Percentiles rank a stretch among this genome's conserved stretches.
phyloP scores from a whole-genome alignment of 1,140 invertebrate species.

The Ceratina japonica region DNA sequence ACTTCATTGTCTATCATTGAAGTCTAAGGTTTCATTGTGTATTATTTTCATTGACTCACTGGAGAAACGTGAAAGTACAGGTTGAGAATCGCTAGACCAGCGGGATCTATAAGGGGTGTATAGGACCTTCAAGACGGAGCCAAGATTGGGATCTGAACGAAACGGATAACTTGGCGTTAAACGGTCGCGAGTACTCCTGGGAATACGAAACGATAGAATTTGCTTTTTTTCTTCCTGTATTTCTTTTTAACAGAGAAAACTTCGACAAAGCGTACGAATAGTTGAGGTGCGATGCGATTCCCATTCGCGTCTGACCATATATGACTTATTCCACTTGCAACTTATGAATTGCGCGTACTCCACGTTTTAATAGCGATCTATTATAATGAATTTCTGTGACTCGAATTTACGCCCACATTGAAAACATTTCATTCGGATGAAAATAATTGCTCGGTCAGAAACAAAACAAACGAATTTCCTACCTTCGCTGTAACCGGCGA shows the following conservation, averaged over 20 bases:
- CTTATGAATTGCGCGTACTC: too few species aligned
- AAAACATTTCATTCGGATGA: background rate
- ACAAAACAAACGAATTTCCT: background rate
- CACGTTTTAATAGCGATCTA: too few species aligned
- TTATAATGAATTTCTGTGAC: too few species aligned
- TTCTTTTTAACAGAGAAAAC: background rate
- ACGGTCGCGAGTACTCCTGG: background rate
- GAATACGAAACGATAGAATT: conserved; percentile 9
- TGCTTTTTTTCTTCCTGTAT: background rate
- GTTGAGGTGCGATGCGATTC: too few species aligned
- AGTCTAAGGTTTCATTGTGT: too few species aligned
- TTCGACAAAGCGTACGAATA: background rate
- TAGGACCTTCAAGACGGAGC: conserved; percentile 12
- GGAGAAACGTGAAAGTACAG: too few species aligned
- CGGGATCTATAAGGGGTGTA: conserved; percentile 14
- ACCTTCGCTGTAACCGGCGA: background rate
- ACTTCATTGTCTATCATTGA: too few species aligned
- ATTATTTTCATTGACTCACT: too few species aligned
- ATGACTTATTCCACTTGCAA: too few species aligned
- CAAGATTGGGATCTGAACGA: background rate
- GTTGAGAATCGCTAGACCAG: too few species aligned
- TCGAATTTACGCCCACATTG: too few species aligned
- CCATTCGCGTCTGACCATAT: too few species aligned
- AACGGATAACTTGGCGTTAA: background rate
- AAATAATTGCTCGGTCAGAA: background rate